Conservation (phyloP, 2,888 invertebrate species). For the Drosophila villosipedis region DNA sequence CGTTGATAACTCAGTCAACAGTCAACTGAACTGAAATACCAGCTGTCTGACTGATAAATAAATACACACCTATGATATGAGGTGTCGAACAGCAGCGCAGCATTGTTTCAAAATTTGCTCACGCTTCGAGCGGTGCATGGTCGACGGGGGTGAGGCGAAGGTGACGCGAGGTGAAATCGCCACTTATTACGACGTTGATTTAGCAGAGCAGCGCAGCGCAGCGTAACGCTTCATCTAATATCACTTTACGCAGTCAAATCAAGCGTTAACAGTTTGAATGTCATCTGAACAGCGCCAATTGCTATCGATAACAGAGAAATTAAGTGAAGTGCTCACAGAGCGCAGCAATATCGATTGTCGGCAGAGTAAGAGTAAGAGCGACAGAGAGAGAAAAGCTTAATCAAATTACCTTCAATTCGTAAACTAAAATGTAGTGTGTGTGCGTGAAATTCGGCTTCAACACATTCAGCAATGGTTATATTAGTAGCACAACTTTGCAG, state of each 20-base stretch:
- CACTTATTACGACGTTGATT: constrained; percentile 40
- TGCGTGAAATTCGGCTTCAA: background rate
- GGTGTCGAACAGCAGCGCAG: constrained; percentile 40
- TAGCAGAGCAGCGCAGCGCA: constrained; percentile 28
- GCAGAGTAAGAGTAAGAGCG: background rate
- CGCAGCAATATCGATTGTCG: constrained; percentile 6
- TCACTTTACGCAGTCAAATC: constrained; percentile 33
- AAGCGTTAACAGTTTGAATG: constrained; percentile 46
- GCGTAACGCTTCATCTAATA: constrained; percentile 14
- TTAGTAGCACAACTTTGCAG: background rate
- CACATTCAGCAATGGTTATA: no score
- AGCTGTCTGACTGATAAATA: constrained; percentile 66
- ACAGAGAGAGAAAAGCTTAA: background rate
- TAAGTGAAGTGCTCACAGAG: background rate
- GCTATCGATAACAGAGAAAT: constrained; percentile 23
- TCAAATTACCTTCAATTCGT: background rate
- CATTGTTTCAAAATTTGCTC: constrained; percentile 66
- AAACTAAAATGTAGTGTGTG: background rate
- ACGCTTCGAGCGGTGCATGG: constrained; percentile 41
- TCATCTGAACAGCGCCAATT: constrained; percentile 10
- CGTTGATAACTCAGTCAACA: constrained; percentile 66
- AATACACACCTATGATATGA: constrained; percentile 56
- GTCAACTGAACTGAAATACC: constrained; percentile 53
- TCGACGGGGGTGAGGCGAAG: constrained; percentile 16
- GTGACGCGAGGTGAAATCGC: constrained; percentile 55